Evolutionary conservation across 1,140 invertebrate species (phyloP).

Genomic region (Calephelis nemesis): DNA sequence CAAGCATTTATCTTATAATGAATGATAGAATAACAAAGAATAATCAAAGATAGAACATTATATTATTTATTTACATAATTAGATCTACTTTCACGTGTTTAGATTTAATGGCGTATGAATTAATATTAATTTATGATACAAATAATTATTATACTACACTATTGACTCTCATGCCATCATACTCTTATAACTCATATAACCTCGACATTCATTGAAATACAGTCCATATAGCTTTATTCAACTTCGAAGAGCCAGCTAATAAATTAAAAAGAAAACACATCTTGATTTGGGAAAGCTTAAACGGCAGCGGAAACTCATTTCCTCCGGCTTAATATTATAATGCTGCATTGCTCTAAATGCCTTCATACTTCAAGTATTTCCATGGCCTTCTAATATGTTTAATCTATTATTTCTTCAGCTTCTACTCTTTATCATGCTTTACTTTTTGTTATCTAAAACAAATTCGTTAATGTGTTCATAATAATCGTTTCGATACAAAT

Average conservation of each 20-base stretch:
- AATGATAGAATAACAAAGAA: background rate
- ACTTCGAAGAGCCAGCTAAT: slow-evolving; percentile 26
- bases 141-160: slow-evolving; percentile 31
- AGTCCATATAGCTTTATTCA: slow-evolving; percentile 23
- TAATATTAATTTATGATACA: slow-evolving; percentile 28
- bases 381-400: slow-evolving; percentile 28
- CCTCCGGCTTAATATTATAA: slow-evolving; percentile 51
- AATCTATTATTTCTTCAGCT: slow-evolving; percentile 27
- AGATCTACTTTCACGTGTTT: slow-evolving; percentile 7
- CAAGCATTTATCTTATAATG: slow-evolving; percentile 20
- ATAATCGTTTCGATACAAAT: slow-evolving; percentile 15
- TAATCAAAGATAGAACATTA: slow-evolving; percentile 20
- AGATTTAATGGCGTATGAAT: slow-evolving; percentile 22
- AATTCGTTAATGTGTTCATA: slow-evolving; percentile 37
- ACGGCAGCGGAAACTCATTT: slow-evolving; percentile 49
- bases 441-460: slow-evolving; percentile 26
- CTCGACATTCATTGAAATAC: slow-evolving; percentile 25
- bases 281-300: slow-evolving; percentile 41
- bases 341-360: slow-evolving; percentile 53
- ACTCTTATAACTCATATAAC: slow-evolving; percentile 29
- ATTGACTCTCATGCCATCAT: slow-evolving; percentile 33
- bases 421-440: slow-evolving; percentile 35
- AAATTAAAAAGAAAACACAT: slow-evolving; percentile 28
- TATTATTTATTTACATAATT: slow-evolving; percentile 4
- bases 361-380: slow-evolving; percentile 27